Evolutionary conservation across 2,888 invertebrate genomes (phyloP), one percentile per base, ranked within the genome.

Genomic region (Gasteruption jaculator): DNA sequence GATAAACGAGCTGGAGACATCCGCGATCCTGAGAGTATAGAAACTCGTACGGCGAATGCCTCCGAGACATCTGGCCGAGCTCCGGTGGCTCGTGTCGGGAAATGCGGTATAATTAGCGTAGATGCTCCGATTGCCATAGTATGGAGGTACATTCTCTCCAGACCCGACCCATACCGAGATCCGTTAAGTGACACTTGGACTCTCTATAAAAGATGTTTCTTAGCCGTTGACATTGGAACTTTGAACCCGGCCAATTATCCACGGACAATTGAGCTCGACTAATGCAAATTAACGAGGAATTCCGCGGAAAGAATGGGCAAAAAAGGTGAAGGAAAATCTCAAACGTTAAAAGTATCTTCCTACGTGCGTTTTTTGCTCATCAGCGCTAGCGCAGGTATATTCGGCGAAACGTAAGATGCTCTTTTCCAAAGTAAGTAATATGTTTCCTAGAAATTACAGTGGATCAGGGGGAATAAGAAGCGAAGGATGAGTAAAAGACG

Each of bases 191-290:
- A 50, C 51, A 51, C 27, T 38, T n/a, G n/a, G 45, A 24, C 35
- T 32, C 21, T 14, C 18, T 14, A 31, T 42, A 39, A 35, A 27
- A 26, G 33, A 37, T 39, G 44, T 32, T 34, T n/a, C n/a, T n/a
- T 43, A 38, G 45, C 52, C 52, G 53, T 39, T 36, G 39, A 29
- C 38, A 31, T 34, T 10, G 12, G 36, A 29, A 20, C 41, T 30
- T 30, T 38, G 42, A n/a, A 43, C 45, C 45, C 49, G 48, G 49
- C 49, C 54, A 52, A 57, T 58, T 58, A 56, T 58, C 48, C 22
- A 26, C 44, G 46, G 49, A 43, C 53, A 51, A 57, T 58, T 56
- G 57, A 57, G 39, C 46, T n/a, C 15, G 30, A 20, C 11, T 46
- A 42, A 41, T 39, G 48, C 40, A 43, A 50, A 50, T 50, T 45